phyloP scores from a whole-genome alignment of 1,140 invertebrate genomes.

The Vollenhovia emeryi region DNA sequence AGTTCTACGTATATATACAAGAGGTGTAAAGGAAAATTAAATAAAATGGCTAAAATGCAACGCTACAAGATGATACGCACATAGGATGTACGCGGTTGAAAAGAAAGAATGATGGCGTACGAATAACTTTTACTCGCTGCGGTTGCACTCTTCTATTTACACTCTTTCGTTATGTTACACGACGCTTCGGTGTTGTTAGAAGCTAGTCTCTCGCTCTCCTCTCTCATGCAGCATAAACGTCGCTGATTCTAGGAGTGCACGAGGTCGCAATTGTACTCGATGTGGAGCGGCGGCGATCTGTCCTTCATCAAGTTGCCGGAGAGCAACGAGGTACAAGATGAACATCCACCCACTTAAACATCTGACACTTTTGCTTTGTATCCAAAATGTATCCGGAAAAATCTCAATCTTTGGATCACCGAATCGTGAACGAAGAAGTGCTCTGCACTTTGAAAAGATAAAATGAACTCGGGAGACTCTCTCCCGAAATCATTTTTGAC shows the following conservation, averaged over 20 bases:
- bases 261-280: constrained; percentile 85
- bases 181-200: neutral
- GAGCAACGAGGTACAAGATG: constrained; percentile 81
- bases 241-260: constrained; percentile 79
- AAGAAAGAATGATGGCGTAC: constrained; percentile 8
- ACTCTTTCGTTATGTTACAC: constrained; percentile 2
- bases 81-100: neutral
- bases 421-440: neutral
- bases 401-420: constrained; percentile 11
- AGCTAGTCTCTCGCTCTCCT: neutral
- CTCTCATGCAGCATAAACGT: constrained; percentile 27
- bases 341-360: constrained; percentile 80
- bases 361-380: constrained; percentile 37
- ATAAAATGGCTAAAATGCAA: constrained; percentile 4
- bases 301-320: constrained; percentile 86
- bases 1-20: neutral
- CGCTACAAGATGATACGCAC: neutral
- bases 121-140: constrained; percentile 30
- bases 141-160: constrained; percentile 12
- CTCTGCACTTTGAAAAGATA: neutral
- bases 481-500: neutral
- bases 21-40: constrained; percentile 21
- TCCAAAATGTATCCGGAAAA: neutral
- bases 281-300: constrained; percentile 86
- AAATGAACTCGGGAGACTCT: neutral